Evolutionary conservation across 2,113 vertebrate genomes (phyloP), one percentile per base, ranked within the genome.

Genomic region (Phalacrocorax carbo): DNA sequence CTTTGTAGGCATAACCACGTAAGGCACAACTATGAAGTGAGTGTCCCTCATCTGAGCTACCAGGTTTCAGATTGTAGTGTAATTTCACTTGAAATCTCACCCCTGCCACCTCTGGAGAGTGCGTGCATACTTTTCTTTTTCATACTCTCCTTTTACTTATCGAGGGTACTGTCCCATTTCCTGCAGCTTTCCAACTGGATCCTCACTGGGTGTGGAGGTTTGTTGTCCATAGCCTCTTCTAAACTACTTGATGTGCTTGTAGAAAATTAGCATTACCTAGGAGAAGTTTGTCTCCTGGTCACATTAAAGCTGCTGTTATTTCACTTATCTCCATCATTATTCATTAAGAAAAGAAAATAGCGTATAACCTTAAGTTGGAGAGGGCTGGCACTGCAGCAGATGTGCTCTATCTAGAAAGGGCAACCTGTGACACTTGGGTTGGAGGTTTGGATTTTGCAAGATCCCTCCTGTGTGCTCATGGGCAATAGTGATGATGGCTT

Each of bases 151-250:
- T 19, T 79, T 57, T 15, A 4, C 34, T 64, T 80, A 92, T 48
- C 55, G 15, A 36, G 7, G 14, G 17, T 17, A 34, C 6, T 10
- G 60, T 32, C n/a, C 26, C 3, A 11, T n/a, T 70, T 57, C 54
- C 32, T 57, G 23, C 34, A 72, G 10, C 34, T 72, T 21, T 5
- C 22, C 77, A 8, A 1, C 2, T 49, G 46, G 15, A 49, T 73
- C 25, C 17, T 23, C 0, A 0, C 29, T 36, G 11, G 51, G 7
- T 18, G 38, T 32, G 46, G 25, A 4, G 2, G 8, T 42, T 23
- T 89, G 42, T 18, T 75, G 13, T 36, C 58, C n/a, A 32, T 9
- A 60, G 4, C 10, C 10, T 78, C 64, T 61, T 80, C 42, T 64
- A 78, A 75, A 83, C 13, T 22, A n/a, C 20, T 48, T 2, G 0